These are phyloP conservation scores for Babylonia areolata DNA, from an alignment of 1,140 invertebrate species.

Conservation along the genomic window DNA sequence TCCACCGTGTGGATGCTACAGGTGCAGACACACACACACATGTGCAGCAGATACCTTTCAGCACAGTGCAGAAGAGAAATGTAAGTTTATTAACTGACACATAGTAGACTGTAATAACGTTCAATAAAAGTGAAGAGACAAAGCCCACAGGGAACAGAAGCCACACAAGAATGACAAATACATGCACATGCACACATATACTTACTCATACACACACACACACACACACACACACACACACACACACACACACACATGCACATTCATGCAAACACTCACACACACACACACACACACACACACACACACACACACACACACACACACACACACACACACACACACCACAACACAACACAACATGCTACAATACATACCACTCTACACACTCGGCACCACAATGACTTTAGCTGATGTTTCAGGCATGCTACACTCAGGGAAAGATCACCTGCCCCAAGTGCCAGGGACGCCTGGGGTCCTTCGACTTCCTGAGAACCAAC, in stretches of 20 bases:
- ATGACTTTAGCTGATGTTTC: not conserved
- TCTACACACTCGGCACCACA: not conserved
- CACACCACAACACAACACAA: too few species aligned
- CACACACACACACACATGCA: not conserved
- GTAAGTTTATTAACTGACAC: too few species aligned
- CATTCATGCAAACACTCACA: not conserved
- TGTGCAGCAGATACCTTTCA: not conserved
- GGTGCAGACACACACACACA: not conserved
- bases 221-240: not conserved
- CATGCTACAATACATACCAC: too few species aligned
- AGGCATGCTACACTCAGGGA: not conserved
- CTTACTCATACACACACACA: not conserved
- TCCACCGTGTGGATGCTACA: too few species aligned
- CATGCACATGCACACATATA: not conserved
- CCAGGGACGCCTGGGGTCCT: constrained; percentile 1
- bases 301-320: constrained; percentile 11
- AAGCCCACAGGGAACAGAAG: too few species aligned
- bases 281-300: constrained; percentile 11
- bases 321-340: not conserved
- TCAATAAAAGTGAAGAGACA: too few species aligned
- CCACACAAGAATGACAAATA: not conserved
- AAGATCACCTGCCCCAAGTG: constrained; percentile 25
- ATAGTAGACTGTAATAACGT: too few species aligned
- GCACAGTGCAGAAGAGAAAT: too few species aligned
- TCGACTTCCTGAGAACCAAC: not conserved